These are phyloP conservation scores for Campoplex nolae DNA, from an alignment of 2,888 invertebrate genomes.

Conservation along the genomic window DNA sequence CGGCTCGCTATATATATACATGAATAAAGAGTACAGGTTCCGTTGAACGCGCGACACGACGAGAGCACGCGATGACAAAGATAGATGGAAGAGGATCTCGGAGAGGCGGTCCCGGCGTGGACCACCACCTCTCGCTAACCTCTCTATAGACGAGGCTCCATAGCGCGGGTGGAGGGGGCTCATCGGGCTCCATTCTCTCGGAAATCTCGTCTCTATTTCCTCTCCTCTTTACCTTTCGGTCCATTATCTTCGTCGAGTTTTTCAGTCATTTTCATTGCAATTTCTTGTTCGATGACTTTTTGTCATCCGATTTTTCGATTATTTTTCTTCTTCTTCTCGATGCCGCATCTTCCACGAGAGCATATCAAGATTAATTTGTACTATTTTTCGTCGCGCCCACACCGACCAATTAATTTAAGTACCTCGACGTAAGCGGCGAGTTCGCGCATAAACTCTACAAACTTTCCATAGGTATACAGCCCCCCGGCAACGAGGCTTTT, in stretches of 20 bases:
- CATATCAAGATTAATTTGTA: not conserved
- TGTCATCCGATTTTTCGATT: no score
- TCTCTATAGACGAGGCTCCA: constrained; percentile 54
- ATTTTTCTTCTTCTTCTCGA: no score
- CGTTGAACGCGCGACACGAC: constrained; percentile 28
- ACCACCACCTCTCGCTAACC: constrained; percentile 77
- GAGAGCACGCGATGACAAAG: constrained; percentile 56
- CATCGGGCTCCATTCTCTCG: constrained; percentile 68
- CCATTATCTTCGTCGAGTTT: constrained; percentile 1
- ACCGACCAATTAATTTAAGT: constrained; percentile 67
- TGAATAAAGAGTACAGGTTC: not conserved
- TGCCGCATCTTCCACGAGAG: no score
- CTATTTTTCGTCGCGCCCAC: constrained; percentile 65
- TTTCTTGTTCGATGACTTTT: no score
- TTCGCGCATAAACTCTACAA: constrained; percentile 38
- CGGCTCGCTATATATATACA: not conserved
- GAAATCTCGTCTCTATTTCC: constrained; percentile 27
- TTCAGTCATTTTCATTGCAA: no score
- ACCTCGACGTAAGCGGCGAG: constrained; percentile 48
- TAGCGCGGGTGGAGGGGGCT: constrained; percentile 76
- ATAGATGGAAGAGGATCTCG: constrained; percentile 77
- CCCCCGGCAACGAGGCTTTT: not conserved
- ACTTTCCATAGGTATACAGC: constrained; percentile 36
- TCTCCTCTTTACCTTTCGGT: constrained; percentile 24
- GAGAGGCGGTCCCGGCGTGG: constrained; percentile 81